phyloP scores from a whole-genome alignment of 2,888 invertebrate genomes.

The Neocrepidodera transversa region DNA sequence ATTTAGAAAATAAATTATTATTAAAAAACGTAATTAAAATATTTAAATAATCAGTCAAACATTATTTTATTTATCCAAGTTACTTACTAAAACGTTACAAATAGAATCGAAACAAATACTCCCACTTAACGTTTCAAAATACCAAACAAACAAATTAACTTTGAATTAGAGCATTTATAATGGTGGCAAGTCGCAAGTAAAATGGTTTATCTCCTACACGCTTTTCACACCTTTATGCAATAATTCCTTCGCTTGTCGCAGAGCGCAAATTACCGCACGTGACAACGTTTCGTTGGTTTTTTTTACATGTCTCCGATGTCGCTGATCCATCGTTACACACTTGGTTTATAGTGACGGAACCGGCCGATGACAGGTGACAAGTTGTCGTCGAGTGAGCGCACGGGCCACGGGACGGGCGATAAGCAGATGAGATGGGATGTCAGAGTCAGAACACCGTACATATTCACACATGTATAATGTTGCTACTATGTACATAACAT shows the following conservation, averaged over 20 bases:
- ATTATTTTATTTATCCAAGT: no score
- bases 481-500: background rate
- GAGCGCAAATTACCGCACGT: constrained; percentile 11
- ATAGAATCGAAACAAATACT: background rate
- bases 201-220: constrained; percentile 11
- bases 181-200: background rate
- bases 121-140: background rate
- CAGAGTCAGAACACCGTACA: constrained; percentile 31
- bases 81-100: background rate
- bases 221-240: constrained; percentile 20
- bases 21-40: no score
- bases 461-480: background rate
- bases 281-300: constrained; percentile 2
- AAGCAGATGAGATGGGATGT: constrained; percentile 43
- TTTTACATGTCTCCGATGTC: constrained; percentile 2
- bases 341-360: constrained; percentile 12
- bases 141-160: background rate
- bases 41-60: no score
- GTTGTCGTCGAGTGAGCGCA: constrained; percentile 29
- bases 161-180: constrained; percentile 6
- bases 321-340: constrained; percentile 7
- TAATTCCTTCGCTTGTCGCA: constrained; percentile 13
- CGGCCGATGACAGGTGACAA: constrained; percentile 45
- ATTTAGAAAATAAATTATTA: no score
- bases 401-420: constrained; percentile 29